Conservation (phyloP, 2,113 vertebrate species). For the Dasyurus viverrinus region DNA sequence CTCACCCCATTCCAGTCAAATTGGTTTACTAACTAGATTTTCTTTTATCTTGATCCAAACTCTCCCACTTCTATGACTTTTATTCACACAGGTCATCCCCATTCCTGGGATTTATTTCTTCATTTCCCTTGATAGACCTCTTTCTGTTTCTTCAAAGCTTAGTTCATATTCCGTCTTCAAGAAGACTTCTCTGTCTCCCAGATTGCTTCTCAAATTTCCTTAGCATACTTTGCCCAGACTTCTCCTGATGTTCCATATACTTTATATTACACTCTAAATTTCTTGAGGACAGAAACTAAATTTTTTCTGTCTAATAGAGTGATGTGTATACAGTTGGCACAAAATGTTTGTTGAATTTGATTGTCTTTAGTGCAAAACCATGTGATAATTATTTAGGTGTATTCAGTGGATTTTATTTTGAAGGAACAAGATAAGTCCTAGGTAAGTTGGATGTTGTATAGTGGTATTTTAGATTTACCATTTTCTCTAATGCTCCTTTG, state of each 20-base stretch:
- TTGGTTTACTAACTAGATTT: background rate
- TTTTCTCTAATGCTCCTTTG: background rate
- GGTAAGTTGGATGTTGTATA: background rate
- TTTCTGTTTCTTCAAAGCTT: background rate
- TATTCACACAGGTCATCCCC: background rate
- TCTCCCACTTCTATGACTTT: background rate
- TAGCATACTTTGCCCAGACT: background rate
- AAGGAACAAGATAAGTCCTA: background rate
- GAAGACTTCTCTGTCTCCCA: background rate
- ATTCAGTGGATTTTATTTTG: background rate
- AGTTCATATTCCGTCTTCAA: background rate
- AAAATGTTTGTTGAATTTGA: background rate
- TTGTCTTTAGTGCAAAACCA: background rate
- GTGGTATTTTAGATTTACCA: background rate
- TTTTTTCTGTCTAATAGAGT: background rate
- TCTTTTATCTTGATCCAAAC: background rate
- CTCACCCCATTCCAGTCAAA: background rate
- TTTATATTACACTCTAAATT: background rate
- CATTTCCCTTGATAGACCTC: background rate
- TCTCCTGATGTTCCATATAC: background rate
- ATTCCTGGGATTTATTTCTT: background rate
- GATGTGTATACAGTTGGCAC: background rate
- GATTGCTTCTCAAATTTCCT: background rate
- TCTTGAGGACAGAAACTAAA: background rate
- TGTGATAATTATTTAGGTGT: background rate